Evolutionary conservation across 2,888 invertebrate species (phyloP), one percentile per base, ranked within the genome.

Genomic region (Polyommatus icarus): DNA sequence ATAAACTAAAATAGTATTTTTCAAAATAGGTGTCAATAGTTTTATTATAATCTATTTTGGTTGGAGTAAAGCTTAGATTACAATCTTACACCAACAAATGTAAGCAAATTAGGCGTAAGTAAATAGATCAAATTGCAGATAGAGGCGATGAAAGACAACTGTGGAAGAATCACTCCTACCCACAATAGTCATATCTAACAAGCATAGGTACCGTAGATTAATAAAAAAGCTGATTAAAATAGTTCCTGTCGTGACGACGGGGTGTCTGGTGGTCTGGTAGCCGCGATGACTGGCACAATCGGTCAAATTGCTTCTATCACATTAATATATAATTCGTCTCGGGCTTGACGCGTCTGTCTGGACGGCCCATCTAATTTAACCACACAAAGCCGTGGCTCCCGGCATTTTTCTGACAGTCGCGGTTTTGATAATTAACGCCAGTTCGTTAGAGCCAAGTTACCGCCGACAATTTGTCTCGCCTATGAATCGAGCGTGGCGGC

Each of bases 311-410:
- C 89, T 89, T 90, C 85, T 87, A 91, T 90, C 89, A 86, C 88
- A 89, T 86, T 88, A 87, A 87, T 90, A 91, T 87, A 83, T 86
- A 84, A 87, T 85, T 84, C 87, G 86, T 82, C 82, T 78, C 77
- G 79, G 77, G 54, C 76, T 76, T 75, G 67, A 83, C 84, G 85
- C 84, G 84, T 85, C 86, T 81, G 82, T 82, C 80, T 84, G 85
- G 87, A 88, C 89, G 89, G 86, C 87, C 89, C 91, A 91, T 91
- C 92, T 93, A 91, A 92, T 92, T 92, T 91, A 91, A 89, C 86
- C 87, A 89, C 87, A 93, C 92, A 93, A 93, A 87, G 88, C 91
- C 88, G 90, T 90, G 89, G 91, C 89, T 89, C 87, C 90, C 87
- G 87, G 84, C 85, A 84, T 88, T 87, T 88, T 89, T 89, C 87